Base-by-base conservation (phyloP, 2,888 invertebrate species). In the Agrochola circellaris region DNA sequence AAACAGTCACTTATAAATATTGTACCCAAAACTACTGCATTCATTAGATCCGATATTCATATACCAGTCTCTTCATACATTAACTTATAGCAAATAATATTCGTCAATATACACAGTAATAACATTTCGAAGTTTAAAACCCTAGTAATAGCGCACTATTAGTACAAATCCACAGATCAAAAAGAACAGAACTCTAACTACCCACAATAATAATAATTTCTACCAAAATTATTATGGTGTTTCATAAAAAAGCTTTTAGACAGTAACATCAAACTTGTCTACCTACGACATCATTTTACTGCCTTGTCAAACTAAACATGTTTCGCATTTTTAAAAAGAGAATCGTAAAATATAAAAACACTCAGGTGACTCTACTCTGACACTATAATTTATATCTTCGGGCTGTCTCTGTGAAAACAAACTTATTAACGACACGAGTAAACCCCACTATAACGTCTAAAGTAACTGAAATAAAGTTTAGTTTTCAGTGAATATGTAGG, bases 291-390 rank as follows among this genome's bases (percentile, higher is more conserved):
- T 84, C 78, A 88, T 84, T 88, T 86, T 82, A 89, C 83, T 82
- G 81, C 80, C 77, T 82, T 91, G 90, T 92, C 91, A 90, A 89
- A 90, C 87, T 83, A 87, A 91, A 90, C 86, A 88, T 88, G 90
- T 90, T 92, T 89, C 85, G 83, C 89, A 90, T 93, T 92, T 92
- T 90, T 91, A 89, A 91, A 88, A 90, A 90, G 80, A 87, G 88
- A 70, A 82, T 89, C 89, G 89, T 88, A 83, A 93, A 94, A 92
- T 91, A 93, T 92, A 87, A 92, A 91, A 92, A 91, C 92, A 91
- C 90, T 92, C 95, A 95, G 95, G 95, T 95, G 94, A 93, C 90
- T 90, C 72, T 62, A 17, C 70, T 89, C 78, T 91, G 92, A 91
- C 92, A 91, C 83, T 74, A 82, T 91, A 91, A 94, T 95, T 94